Base-by-base conservation (phyloP, 2,113 vertebrate species). In the Ctenodactylus gundi region DNA sequence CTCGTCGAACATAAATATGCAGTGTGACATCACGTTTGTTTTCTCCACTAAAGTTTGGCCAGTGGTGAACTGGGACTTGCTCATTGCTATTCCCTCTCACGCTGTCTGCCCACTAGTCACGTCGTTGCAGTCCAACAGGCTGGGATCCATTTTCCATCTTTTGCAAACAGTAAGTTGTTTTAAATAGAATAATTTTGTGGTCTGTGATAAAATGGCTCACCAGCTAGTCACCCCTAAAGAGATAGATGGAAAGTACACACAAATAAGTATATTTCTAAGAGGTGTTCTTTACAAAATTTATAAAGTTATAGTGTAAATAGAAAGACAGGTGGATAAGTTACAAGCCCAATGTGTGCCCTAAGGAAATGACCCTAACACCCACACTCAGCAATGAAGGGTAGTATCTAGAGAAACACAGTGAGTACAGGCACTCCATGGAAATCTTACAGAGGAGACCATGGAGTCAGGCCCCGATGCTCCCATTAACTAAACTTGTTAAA, bases 291-390 rank as follows among this genome's bases (percentile, higher is more conserved):
- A 90, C 0, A 84, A 62, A 72, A 58, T 41, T 72, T 78, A 3
- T 17, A 72, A 65, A 78, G 3, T 14, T 77, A 18, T 27, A 7
- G 15, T 2, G 0, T 53, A 64, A 73, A 7, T 4, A 76, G 21
- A 77, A 92, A 72, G 0, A 36, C 27, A 27, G 14, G 4, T 4
- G 9, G 31, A 18, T 1, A 8, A 44, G n/a, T 67, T 41, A 51
- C 7, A 1, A 20, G 39, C 3, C 6, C 4, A 9, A 6, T n/a
- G n/a, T n/a, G n/a, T 10, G 25, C 3, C 18, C 3, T 41, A 13
- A 12, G 6, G 10, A 25, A 86, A 25, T 36, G 44, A 85, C 9
- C 57, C 6, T 36, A 86, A 72, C 49, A 57, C 1, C 2, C 75
- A 9, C 4, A 0, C n/a, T 76, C 27, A 70, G 21, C 64, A 67